Evolutionary conservation across 2,888 invertebrate genomes (phyloP).

Genomic region (Dicycla oo): DNA sequence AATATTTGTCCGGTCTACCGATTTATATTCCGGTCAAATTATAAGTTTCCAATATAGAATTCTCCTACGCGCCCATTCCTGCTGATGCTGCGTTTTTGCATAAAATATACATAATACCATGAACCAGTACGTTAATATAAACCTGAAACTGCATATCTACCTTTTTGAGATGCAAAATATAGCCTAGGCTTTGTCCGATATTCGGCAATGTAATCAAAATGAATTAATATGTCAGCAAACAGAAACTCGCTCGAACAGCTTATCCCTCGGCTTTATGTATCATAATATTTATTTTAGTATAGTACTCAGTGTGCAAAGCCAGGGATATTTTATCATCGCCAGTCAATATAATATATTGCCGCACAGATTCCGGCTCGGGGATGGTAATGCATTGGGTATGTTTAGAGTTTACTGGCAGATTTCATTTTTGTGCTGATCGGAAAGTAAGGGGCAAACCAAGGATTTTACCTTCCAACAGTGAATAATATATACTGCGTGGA

Average conservation of each 20-base stretch:
- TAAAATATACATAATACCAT: conserved; percentile 3
- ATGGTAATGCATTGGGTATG: conserved; percentile 35
- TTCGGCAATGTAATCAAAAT: conserved; percentile 50
- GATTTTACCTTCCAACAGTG: conserved; percentile 1
- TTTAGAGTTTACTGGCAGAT: conserved; percentile 35
- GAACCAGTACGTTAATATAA: not conserved
- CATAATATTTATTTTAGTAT: conserved; percentile 60
- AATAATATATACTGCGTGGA: not conserved
- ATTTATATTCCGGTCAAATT: conserved; percentile 14
- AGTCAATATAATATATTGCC: conserved; percentile 41
- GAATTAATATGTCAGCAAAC: conserved; percentile 54
- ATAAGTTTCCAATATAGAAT: conserved; percentile 5
- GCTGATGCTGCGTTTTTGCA: conserved; percentile 1
- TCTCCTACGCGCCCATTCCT: not conserved
- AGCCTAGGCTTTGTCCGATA: conserved; percentile 35
- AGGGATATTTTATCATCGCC: conserved; percentile 50
- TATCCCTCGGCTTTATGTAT: conserved; percentile 49
- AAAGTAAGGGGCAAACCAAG: conserved; percentile 3
- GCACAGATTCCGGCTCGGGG: conserved; percentile 34
- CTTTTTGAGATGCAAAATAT: conserved; percentile 34
- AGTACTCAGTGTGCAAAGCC: conserved; percentile 36
- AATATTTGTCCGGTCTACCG: not conserved
- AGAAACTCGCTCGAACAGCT: conserved; percentile 46
- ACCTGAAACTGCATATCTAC: conserved; percentile 13
- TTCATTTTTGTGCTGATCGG: conserved; percentile 20